phyloP scores from a whole-genome alignment of 2,888 invertebrate genomes.

The Drosophila cognata region DNA sequence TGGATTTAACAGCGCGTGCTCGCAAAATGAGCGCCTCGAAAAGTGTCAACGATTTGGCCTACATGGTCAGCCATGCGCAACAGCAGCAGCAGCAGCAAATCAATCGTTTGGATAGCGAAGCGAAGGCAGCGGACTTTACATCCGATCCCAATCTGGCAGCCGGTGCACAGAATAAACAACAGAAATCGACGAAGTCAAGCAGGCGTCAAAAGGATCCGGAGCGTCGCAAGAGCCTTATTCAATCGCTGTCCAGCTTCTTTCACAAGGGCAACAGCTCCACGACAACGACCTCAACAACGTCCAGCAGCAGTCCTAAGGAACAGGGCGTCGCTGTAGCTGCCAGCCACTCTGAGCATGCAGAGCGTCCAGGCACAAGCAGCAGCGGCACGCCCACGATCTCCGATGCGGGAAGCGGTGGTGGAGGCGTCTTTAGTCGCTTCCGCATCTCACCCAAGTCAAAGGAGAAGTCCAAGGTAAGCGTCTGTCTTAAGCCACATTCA shows the following conservation, averaged over 20 bases:
- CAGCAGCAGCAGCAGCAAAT: constrained; percentile 37
- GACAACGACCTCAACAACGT: constrained; percentile 76
- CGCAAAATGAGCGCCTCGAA: constrained; percentile 84
- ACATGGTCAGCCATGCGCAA: constrained; percentile 72
- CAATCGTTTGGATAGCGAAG: constrained; percentile 51
- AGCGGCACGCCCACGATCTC: constrained; percentile 77
- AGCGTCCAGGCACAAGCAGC: constrained; percentile 86
- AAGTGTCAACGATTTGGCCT: constrained; percentile 84
- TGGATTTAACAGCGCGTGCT: constrained; percentile 72
- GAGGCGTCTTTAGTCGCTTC: constrained; percentile 86
- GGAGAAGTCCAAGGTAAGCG: constrained; percentile 88
- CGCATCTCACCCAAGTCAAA: constrained; percentile 88
- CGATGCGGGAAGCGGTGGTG: constrained; percentile 57
- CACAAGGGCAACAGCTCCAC: constrained; percentile 86
- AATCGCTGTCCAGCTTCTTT: constrained; percentile 93
- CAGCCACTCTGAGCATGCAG: constrained; percentile 87
- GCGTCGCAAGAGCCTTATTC: constrained; percentile 92
- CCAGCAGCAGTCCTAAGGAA: constrained; percentile 55
- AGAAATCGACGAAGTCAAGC: constrained; percentile 65
- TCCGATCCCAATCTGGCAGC: constrained; percentile 87
- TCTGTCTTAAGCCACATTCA: neutral
- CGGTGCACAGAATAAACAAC: constrained; percentile 43
- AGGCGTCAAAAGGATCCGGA: constrained; percentile 87
- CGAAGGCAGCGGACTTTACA: constrained; percentile 84
- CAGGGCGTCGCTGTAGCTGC: constrained; percentile 75